Percentiles rank a stretch among this genome's conserved stretches.
Conservation (phyloP, 2,113 vertebrate genomes). For the Grus americana region DNA sequence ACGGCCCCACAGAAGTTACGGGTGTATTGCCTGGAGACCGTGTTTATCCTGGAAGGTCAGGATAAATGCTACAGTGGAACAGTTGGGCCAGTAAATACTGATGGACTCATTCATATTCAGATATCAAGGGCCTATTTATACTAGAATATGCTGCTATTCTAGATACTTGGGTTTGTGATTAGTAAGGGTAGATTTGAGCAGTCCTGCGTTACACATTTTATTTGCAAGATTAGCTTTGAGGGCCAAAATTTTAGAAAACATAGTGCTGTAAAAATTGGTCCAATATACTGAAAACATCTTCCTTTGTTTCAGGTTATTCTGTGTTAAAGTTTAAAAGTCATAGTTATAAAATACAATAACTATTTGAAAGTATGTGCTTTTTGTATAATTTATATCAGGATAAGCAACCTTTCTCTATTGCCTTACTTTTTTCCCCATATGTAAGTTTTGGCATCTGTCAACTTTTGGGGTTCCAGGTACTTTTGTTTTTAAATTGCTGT, state of each 20-base stretch:
- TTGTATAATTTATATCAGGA: not conserved
- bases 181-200: not conserved
- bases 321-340: not conserved
- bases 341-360: not conserved
- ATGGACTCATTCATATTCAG: not conserved
- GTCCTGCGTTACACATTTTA: not conserved
- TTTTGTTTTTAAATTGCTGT: not conserved
- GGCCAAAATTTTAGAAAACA: not conserved
- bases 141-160: not conserved
- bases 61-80: not conserved
- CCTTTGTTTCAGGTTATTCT: not conserved
- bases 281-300: not conserved
- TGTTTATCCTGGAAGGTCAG: not conserved
- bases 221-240: not conserved
- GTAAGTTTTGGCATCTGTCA: not conserved
- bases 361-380: not conserved
- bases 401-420: not conserved
- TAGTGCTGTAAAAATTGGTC: not conserved
- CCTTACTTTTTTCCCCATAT: not conserved
- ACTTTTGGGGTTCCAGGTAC: not conserved
- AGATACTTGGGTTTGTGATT: not conserved
- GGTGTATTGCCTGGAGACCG: not conserved
- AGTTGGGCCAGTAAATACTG: not conserved
- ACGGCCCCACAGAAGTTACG: fast-evolving
- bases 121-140: not conserved